phyloP scores from a whole-genome alignment of 2,113 vertebrate genomes.

The Poeciliopsis turrubarensis region DNA sequence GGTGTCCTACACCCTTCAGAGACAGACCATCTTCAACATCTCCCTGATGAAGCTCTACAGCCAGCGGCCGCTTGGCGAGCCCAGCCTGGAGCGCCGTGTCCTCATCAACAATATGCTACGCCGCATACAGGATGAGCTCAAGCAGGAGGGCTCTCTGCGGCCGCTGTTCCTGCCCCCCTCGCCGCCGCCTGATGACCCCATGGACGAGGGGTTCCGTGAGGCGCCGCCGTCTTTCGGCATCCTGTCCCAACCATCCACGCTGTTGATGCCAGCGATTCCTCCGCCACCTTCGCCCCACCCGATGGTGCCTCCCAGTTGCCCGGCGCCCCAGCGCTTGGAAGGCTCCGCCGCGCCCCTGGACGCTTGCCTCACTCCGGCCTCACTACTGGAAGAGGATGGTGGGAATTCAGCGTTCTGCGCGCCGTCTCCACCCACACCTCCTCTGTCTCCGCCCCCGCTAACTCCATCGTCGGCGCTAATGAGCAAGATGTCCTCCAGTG shows the following conservation, averaged over 20 bases:
- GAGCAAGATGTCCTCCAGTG: constrained; percentile 73
- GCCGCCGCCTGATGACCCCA: constrained; percentile 85
- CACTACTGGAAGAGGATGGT: constrained; percentile 90
- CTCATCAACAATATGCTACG: constrained; percentile 99
- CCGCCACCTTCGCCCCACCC: constrained; percentile 80
- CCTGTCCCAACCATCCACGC: constrained; percentile 63
- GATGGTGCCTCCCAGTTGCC: constrained; percentile 55
- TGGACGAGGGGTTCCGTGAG: constrained; percentile 88
- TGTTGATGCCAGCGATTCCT: constrained; percentile 58
- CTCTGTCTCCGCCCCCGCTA: constrained; percentile 81
- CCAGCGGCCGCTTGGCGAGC: constrained; percentile 91
- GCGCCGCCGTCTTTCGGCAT: constrained; percentile 83
- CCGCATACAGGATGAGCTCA: constrained; percentile 97
- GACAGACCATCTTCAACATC: constrained; percentile 99
- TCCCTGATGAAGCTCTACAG: constrained; percentile 99
- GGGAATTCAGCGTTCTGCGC: constrained; percentile 83
- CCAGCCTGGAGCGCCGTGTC: constrained; percentile 94
- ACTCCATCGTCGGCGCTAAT: constrained; percentile 55
- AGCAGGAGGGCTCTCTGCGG: constrained; percentile 91
- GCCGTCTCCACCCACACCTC: constrained; percentile 77
- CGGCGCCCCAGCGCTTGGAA: constrained; percentile 46
- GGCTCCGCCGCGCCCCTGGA: constrained; percentile 81
- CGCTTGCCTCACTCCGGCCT: constrained; percentile 94
- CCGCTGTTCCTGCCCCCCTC: constrained; percentile 86
- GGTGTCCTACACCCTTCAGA: constrained; percentile 98